A percentile compares a stretch with the other conserved stretches of the same genome.
Conservation (phyloP, 2,888 invertebrate species). For the Eulithis testata region DNA sequence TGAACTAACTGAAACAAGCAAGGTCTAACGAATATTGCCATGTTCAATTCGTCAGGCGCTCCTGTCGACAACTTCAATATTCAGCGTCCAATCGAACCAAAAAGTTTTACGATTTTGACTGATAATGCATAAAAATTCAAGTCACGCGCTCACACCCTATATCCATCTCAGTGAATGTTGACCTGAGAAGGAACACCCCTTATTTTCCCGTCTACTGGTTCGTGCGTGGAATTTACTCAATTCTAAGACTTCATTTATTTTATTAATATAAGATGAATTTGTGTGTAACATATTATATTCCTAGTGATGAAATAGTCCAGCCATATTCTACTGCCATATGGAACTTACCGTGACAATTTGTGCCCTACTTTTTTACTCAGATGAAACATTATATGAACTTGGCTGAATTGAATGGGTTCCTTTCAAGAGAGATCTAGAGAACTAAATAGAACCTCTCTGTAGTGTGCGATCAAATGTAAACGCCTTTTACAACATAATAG, state of each 20-base stretch:
- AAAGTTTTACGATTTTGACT: conserved; percentile 10
- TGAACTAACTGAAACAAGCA: not conserved
- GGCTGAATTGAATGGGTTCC: too few relatives aligned
- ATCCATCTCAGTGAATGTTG: conserved; percentile 31
- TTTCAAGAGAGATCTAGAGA: too few relatives aligned
- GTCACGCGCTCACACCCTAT: conserved; percentile 32
- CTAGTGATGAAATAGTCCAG: too few relatives aligned
- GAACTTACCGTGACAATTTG: too few relatives aligned
- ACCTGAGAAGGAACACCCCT: conserved; percentile 23
- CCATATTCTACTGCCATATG: too few relatives aligned
- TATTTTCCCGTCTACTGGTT: conserved; percentile 22
- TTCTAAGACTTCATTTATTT: conserved; percentile 6
- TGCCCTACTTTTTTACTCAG: too few relatives aligned
- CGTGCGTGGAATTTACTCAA: conserved; percentile 26
- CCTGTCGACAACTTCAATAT: conserved; percentile 5
- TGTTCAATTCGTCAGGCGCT: conserved; percentile 14
- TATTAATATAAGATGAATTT: too few relatives aligned
- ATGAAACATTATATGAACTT: too few relatives aligned
- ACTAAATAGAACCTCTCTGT: too few relatives aligned
- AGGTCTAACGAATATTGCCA: conserved; percentile 4
- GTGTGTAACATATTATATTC: not conserved
- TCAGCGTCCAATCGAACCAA: conserved; percentile 4
- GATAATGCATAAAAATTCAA: conserved; percentile 26
- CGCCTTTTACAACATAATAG: too few relatives aligned
- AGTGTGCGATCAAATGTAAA: too few relatives aligned